These are phyloP conservation scores for Sebastes cheni DNA, from an alignment of 2,797 vertebrate species.

Conservation along the genomic window DNA sequence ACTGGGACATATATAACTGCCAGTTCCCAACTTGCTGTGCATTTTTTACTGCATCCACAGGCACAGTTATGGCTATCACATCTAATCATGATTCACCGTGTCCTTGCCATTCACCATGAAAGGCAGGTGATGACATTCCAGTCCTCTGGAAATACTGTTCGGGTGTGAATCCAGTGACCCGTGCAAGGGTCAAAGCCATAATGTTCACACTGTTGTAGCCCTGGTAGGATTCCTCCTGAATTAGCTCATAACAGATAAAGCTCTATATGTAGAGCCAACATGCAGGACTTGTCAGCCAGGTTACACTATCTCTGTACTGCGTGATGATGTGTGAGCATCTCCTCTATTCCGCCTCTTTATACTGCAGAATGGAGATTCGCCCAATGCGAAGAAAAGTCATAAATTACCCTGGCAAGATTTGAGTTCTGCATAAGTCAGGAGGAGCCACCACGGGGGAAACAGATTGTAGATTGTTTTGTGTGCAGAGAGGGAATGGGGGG, in stretches of 20 bases:
- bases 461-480: slow-evolving; percentile 76
- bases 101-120: slow-evolving; percentile 41
- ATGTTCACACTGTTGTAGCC: slow-evolving; percentile 7
- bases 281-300: slow-evolving; percentile 49
- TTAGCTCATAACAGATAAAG: slow-evolving; percentile 38
- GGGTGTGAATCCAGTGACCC: slow-evolving; percentile 37
- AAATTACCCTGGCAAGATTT: slow-evolving; percentile 75
- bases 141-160: slow-evolving; percentile 2
- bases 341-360: slow-evolving; percentile 32
- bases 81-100: slow-evolving; percentile 39
- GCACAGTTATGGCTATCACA: slow-evolving; percentile 2
- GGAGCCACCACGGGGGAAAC: slow-evolving; percentile 69
- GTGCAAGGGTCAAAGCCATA: neutral
- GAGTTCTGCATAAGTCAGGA: slow-evolving; percentile 76
- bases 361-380: slow-evolving; percentile 48
- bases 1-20: neutral
- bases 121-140: slow-evolving; percentile 38
- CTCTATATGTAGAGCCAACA: slow-evolving; percentile 13
- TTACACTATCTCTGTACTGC: slow-evolving; percentile 44
- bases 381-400: slow-evolving; percentile 62
- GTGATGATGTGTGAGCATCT: slow-evolving; percentile 54
- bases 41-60: neutral
- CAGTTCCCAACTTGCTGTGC: neutral
- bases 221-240: slow-evolving; percentile 21
- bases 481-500: slow-evolving; percentile 48